Evolutionary conservation across 1,140 invertebrate genomes (phyloP).

Genomic region (Cherax destructor): DNA sequence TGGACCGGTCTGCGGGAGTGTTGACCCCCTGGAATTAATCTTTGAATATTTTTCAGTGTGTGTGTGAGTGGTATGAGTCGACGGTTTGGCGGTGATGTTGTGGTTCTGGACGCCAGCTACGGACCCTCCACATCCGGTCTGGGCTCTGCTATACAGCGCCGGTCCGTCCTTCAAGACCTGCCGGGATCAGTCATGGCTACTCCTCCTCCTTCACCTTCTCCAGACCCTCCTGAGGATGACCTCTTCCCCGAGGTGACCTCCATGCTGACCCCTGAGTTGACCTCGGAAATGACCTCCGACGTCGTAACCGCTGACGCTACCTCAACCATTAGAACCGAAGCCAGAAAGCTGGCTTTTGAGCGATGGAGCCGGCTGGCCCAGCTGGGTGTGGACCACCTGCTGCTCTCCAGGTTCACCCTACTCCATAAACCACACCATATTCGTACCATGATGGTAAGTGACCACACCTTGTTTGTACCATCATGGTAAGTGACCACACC

Average conservation of each 20-base stretch:
- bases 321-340: too few species aligned
- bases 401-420: background rate
- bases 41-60: background rate
- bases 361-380: slow-evolving; percentile 50
- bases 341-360: background rate
- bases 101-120: slow-evolving; percentile 28
- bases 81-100: background rate
- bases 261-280: too few species aligned
- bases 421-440: background rate
- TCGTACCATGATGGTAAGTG: slow-evolving; percentile 42
- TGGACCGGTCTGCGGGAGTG: too few species aligned
- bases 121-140: slow-evolving; percentile 50
- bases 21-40: too few species aligned
- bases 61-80: slow-evolving; percentile 6
- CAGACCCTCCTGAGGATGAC: too few species aligned
- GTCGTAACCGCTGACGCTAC: too few species aligned
- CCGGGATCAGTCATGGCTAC: slow-evolving; percentile 7
- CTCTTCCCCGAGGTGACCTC: too few species aligned
- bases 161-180: slow-evolving; percentile 11
- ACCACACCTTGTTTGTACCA: too few species aligned
- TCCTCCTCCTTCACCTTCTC: slow-evolving; percentile 9
- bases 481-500: too few species aligned
- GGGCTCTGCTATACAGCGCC: slow-evolving; percentile 47
- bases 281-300: too few species aligned
- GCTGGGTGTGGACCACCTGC: background rate